Conservation (phyloP, 2,888 invertebrate species). For the Catocala nupta region DNA sequence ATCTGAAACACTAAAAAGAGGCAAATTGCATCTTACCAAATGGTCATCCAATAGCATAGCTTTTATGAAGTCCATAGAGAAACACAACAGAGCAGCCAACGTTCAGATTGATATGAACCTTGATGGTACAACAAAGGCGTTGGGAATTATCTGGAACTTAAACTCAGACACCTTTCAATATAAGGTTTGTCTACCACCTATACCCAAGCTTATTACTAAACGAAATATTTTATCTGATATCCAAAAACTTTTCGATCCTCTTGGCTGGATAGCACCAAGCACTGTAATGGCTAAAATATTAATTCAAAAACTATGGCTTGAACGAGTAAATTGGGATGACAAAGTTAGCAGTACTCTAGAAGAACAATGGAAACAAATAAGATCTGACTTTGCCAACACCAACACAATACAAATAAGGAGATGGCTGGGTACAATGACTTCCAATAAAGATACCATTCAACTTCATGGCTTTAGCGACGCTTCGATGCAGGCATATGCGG, state of each 20-base stretch:
- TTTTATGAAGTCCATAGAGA: constrained; percentile 13
- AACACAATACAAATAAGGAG: constrained; percentile 11
- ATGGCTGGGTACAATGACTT: constrained; percentile 10
- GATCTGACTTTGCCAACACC: constrained; percentile 24
- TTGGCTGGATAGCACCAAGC: constrained; percentile 33
- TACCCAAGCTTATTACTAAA: constrained; percentile 17
- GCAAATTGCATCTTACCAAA: constrained; percentile 5
- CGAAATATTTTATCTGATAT: constrained; percentile 28
- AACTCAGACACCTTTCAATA: constrained; percentile 42
- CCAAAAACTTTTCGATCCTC: constrained; percentile 33
- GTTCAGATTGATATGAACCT: constrained; percentile 25
- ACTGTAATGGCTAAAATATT: constrained; percentile 9
- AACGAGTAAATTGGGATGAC: constrained; percentile 33
- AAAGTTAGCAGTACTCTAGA: constrained; percentile 1
- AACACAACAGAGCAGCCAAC: constrained; percentile 10
- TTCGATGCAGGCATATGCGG: constrained; percentile 15
- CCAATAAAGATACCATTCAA: neutral
- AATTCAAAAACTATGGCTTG: constrained; percentile 21
- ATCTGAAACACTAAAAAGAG: neutral
- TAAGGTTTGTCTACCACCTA: constrained; percentile 20
- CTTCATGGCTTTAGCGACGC: constrained; percentile 21
- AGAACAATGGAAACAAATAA: constrained; percentile 30
- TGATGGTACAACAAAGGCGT: constrained; percentile 36
- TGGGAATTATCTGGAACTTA: constrained; percentile 43
- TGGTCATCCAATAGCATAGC: constrained; percentile 14